Evolutionary conservation across 2,113 vertebrate species (phyloP), one percentile per base, ranked within the genome.

Genomic region (Prionailurus viverrinus): DNA sequence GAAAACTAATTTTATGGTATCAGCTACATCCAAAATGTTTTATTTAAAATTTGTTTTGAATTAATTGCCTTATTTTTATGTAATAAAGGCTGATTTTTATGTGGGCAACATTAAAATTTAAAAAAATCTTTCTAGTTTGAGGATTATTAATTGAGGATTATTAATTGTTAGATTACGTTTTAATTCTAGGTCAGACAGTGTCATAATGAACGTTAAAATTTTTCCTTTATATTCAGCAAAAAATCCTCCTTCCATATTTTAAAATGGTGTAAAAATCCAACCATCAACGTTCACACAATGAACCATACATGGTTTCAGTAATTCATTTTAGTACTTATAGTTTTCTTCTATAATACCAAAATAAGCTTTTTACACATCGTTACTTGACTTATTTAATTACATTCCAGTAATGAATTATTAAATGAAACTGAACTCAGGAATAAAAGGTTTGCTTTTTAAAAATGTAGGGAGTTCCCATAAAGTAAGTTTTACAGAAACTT

Each of bases 361-460:
- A 95, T 69, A 95, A 45, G 45, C 68, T 81, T 6, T 55, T 74
- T 29, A 71, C 29, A 96, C 55, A 91, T 74, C 89, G 0, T 95
- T 96, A 97, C 25, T 85, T 93, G 19, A 93, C 85, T 85, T 88
- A 94, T 71, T 80, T 94, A 97, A 96, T 92, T 97, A 79, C 87
- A 94, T 96, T 97, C 88, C 88, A 94, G 0, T 74, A 90, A 80
- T 82, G 94, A 84, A n/a, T 91, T 91, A 93, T 69, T 96, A 90
- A 97, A 97, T 36, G 45, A 95, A 96, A 82, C 66, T 93, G 90
- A 98, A 98, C 68, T 95, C 85, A 81, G 97, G 88, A 94, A 83
- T 98, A 95, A 96, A 92, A 73, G 79, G 23, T 90, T 98, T 89
- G 48, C 23, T 96, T 88, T 97, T 33, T 97, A 91, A 96, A 97